Evolutionary conservation across 2,888 invertebrate genomes (phyloP), one percentile per base, ranked within the genome.

Genomic region (Pandemis corylana): DNA sequence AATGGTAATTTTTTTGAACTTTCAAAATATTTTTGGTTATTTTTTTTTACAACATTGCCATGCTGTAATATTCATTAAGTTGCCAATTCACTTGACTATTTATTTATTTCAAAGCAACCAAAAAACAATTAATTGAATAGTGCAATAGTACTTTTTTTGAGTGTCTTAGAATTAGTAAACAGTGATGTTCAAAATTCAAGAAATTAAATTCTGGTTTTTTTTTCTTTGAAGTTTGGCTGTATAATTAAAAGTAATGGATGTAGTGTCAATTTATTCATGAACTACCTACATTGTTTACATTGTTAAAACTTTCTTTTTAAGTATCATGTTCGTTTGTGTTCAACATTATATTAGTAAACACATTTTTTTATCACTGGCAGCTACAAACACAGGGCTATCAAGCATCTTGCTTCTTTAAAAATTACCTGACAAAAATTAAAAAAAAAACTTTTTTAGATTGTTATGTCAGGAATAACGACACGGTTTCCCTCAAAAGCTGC

Each of bases 261-360:
- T 5, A 36, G 4, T 61, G 28, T n/a, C 6, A 7, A 59, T 59
- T 28, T 12, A 28, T 20, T 13, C 12, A 59, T 59, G 10, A 59
- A 28, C 20, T 56, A 56, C 10, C 1, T 36, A 61, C 7, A 3
- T 62, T 59, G 46, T 71, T 71, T 59, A 41, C 10, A 28, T 3
- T 15, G 20, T 36, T 12, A 53, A 71, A 59, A 56, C 46, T 44
- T 71, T 46, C 10, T 12, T 12, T 42, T 41, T 13, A n/a, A n/a
- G 44, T 53, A 20, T 13, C 42, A 66, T n/a, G 51, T 20, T 51
- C 12, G 28, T 62, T 20, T 51, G 20, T 41, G 9, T 49, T 49
- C 61, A 36, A 36, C 28, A 36, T 36, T 36, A 20, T 28, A 59
- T 67, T 72, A 61, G 66, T 62, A 67, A 72, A 72, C 66, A 72